Base-by-base conservation (phyloP, 35 echinoderm and acorn worm species). In the Apostichopus parvimensis region DNA sequence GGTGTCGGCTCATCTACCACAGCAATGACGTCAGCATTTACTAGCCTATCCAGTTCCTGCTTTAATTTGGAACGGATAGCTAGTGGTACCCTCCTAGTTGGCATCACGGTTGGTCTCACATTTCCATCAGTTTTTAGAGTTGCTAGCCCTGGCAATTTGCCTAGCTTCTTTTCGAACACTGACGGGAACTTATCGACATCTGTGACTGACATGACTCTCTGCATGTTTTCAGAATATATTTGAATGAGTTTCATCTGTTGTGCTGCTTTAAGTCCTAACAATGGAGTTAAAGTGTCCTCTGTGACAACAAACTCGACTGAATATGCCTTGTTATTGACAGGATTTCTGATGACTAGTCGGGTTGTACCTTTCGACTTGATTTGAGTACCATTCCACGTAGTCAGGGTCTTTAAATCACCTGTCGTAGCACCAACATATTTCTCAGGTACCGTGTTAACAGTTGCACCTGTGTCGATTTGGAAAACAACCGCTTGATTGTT, bases 221-320 rank as follows among this genome's bases (percentile, higher is more conserved):
- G 78, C 78, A 94, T 90, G 58, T 90, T 90, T 0, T 90, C 93
- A 2, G 5, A 17, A 25, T 94, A 80, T n/a, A 94, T 53, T 9
- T 25, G 55, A 4, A 94, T 64, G 4, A 90, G 57, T 5, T 90
- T 81, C 87, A 94, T 94, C 23, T 94, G 87, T 71, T 94, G 77
- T 55, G 87, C 87, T 90, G 86, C 77, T 53, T 54, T 28, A 12
- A 68, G 23, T 10, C 86, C 77, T n/a, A n/a, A 1, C 72, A n/a
- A 4, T 90, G 87, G 76, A 11, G 79, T 81, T 2, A 82, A 25
- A 54, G 54, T 82, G 54, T 82, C 78, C 34, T 90, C 45, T 6
- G 86, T 89, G 2, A 94, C 78, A n/a, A 94, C 86, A 90, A 94
- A 94, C 54, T 94, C 86, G 18, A 94, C 79, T 84, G 86, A 90